Evolutionary conservation across 2,888 invertebrate species (phyloP).

Genomic region (Heliconius aoede): DNA sequence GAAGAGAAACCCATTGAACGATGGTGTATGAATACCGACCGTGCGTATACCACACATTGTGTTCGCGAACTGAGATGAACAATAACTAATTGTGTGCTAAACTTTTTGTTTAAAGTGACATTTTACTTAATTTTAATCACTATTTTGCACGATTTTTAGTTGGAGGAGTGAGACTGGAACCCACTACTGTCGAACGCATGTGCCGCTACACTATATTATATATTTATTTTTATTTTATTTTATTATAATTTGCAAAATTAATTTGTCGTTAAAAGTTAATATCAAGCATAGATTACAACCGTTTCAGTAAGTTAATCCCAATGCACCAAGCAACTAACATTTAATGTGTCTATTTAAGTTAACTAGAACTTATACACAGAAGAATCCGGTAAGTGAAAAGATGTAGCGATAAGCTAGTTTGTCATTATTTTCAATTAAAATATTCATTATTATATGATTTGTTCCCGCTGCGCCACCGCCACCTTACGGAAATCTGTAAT

Average conservation of each 20-base stretch:
- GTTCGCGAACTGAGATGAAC: constrained; percentile 11
- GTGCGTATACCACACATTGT: constrained; percentile 23
- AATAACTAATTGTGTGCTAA: background rate
- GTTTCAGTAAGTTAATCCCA: constrained; percentile 60
- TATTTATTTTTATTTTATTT: no score
- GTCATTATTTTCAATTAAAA: background rate
- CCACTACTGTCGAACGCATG: background rate
- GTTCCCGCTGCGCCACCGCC: no score
- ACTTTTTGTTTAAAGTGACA: background rate
- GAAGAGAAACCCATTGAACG: constrained; percentile 27
- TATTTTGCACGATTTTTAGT: background rate
- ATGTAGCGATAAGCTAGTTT: constrained; percentile 15
- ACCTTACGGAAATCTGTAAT: no score
- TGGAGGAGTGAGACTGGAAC: background rate
- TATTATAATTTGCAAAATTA: background rate
- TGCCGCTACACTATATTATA: no score
- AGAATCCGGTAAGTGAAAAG: constrained; percentile 44
- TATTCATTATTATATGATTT: background rate
- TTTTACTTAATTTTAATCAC: background rate
- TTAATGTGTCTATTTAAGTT: constrained; percentile 63
- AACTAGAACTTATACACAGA: constrained; percentile 62
- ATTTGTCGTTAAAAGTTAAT: constrained; percentile 23
- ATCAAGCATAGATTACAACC: constrained; percentile 20
- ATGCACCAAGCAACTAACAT: constrained; percentile 48
- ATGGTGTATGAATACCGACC: constrained; percentile 33